Base-by-base conservation (phyloP, 2,113 vertebrate species). In the Crypturellus undulatus region DNA sequence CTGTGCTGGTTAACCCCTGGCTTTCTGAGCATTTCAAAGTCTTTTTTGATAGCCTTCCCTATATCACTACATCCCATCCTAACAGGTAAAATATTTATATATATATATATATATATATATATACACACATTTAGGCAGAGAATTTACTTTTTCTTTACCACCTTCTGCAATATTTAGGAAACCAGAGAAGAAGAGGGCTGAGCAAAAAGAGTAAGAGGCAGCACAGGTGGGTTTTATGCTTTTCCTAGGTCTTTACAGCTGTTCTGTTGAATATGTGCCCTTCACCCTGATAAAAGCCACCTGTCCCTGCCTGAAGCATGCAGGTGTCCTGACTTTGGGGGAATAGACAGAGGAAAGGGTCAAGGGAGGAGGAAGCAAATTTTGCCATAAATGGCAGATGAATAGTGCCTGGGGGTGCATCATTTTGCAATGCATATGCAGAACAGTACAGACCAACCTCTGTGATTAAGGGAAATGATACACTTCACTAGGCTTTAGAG, bases 311-410 rank as follows among this genome's bases (percentile, higher is more conserved):
- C 30, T 70, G 62, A 71, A 34, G 89, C 68, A 52, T 42, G 40
- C 51, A 90, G 49, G 2, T 12, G 7, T 77, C 40, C 68, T 90
- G 82, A 72, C 32, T 77, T 71, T 43, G 20, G 34, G 63, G 49
- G 68, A 59, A 40, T 43, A 40, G 19, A 65, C 69, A 65, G 5
- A 62, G 75, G 38, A n/a, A 52, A 80, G 68, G 47, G 51, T 45
- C 6, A 13, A 81, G 12, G 40, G 36, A 40, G 38, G 26, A 70
- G 60, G 32, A 72, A 25, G 68, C 43, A 92, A 54, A 30, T 20
- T 22, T 92, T 79, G 51, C 75, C 47, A 19, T 34, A 70, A 87
- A 26, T 5, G 63, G 63, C 89, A 91, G 70, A 60, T 68, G 67
- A 69, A 30, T 16, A 20, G 77, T 40, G 45, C 68, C 51, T 77